phyloP scores from a whole-genome alignment of 2,113 vertebrate genomes.

The Sigmodon hispidus region DNA sequence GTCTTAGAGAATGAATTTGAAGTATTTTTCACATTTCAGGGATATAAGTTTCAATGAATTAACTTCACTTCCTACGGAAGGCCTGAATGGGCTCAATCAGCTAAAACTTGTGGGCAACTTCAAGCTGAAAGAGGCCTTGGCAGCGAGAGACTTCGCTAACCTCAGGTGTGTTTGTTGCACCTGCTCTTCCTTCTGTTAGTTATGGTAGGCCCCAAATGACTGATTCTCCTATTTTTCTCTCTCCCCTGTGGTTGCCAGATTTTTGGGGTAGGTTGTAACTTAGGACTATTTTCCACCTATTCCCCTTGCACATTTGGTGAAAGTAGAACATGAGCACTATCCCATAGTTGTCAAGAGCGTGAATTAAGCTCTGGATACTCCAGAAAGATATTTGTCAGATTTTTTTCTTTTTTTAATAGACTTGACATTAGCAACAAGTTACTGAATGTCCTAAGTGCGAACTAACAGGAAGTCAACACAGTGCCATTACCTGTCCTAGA shows the following conservation, averaged over 20 bases:
- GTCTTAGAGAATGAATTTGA: constrained; percentile 18
- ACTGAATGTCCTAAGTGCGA: background rate
- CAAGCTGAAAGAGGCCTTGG: constrained; percentile 91
- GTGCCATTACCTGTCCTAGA: background rate
- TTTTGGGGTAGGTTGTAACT: constrained; percentile 41
- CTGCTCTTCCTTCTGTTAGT: constrained; percentile 35
- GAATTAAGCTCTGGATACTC: background rate
- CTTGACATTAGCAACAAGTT: constrained; percentile 20
- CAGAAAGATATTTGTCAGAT: background rate
- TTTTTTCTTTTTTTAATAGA: background rate
- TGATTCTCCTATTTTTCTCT: background rate
- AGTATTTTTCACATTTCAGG: constrained; percentile 84
- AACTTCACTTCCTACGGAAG: constrained; percentile 89
- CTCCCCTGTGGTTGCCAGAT: background rate
- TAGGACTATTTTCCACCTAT: constrained; percentile 49
- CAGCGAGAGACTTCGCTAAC: constrained; percentile 92
- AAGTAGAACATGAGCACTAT: constrained; percentile 21
- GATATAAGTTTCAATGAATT: constrained; percentile 95
- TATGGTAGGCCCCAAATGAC: constrained; percentile 34
- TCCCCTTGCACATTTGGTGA: constrained; percentile 29
- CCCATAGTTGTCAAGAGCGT: background rate
- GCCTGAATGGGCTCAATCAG: constrained; percentile 92
- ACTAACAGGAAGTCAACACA: background rate
- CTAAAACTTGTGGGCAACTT: constrained; percentile 95
- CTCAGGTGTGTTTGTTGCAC: constrained; percentile 89